phyloP scores from a whole-genome alignment of 2,888 invertebrate species.

The Quadriops clusia region DNA sequence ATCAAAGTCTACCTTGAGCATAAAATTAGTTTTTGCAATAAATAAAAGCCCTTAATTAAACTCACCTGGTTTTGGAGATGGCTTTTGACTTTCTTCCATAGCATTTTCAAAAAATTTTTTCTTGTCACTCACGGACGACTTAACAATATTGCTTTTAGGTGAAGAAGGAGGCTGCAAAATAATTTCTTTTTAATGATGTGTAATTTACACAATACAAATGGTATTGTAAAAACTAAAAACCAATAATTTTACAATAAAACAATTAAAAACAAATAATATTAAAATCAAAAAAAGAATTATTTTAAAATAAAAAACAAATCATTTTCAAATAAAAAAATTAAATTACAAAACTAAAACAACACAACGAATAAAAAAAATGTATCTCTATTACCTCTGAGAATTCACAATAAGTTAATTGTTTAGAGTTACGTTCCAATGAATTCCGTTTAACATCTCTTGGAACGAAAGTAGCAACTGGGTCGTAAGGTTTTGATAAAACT shows the following conservation, averaged over 20 bases:
- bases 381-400: neutral
- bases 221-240: neutral
- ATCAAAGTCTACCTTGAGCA: no score
- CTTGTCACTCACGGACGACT: conserved; percentile 85
- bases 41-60: no score
- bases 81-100: conserved; percentile 84
- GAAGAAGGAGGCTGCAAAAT: conserved; percentile 44
- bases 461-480: no score
- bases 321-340: neutral
- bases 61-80: conserved; percentile 71
- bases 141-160: conserved; percentile 60
- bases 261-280: conserved; percentile 3
- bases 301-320: conserved; percentile 1
- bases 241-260: conserved; percentile 3
- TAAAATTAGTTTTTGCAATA: no score
- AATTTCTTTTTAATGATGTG: neutral
- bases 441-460: no score
- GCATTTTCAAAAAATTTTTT: conserved; percentile 93
- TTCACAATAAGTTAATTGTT: no score
- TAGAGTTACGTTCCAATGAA: no score
- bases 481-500: no score
- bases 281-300: neutral
- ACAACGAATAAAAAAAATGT: neutral
- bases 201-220: neutral
- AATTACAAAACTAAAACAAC: conserved; percentile 2